Percentiles rank a stretch among this genome's conserved stretches.
phyloP scores from a whole-genome alignment of 2,888 invertebrate species.

The Luffia ferchaultella region DNA sequence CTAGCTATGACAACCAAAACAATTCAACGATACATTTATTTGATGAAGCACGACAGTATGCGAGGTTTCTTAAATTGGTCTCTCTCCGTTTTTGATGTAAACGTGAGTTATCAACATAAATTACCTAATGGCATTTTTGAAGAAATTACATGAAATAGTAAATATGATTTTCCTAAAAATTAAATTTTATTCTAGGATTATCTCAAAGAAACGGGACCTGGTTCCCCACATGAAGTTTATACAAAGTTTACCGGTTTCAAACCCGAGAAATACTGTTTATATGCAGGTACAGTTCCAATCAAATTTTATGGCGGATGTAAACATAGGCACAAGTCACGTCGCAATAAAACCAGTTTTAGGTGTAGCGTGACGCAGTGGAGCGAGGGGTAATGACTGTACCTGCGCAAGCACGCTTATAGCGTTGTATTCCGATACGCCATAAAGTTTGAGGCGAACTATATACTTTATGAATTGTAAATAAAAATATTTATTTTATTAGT shows the following conservation, averaged over 20 bases:
- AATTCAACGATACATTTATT: conserved; percentile 5
- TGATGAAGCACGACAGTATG: conserved; percentile 1
- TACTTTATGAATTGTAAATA: background rate
- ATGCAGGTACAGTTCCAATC: too few species aligned
- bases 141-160: background rate
- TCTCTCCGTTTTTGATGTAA: conserved; percentile 5
- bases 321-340: too few species aligned
- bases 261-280: conserved; percentile 4
- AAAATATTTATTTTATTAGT: background rate
- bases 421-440: too few species aligned
- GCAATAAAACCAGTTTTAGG: too few species aligned
- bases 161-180: background rate
- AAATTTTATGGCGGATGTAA: too few species aligned
- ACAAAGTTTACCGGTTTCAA: background rate
- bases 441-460: too few species aligned
- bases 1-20: conserved; percentile 8
- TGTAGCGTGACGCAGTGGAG: too few species aligned
- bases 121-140: background rate
- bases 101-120: conserved; percentile 3
- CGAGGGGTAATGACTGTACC: too few species aligned
- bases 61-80: conserved; percentile 6
- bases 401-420: too few species aligned
- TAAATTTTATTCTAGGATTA: conserved; percentile 4
- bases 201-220: conserved; percentile 1
- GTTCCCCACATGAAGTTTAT: conserved; percentile 3